Evolutionary conservation across 2,888 invertebrate species (phyloP), one percentile per base, ranked within the genome.

Genomic region (Erebia ligea): DNA sequence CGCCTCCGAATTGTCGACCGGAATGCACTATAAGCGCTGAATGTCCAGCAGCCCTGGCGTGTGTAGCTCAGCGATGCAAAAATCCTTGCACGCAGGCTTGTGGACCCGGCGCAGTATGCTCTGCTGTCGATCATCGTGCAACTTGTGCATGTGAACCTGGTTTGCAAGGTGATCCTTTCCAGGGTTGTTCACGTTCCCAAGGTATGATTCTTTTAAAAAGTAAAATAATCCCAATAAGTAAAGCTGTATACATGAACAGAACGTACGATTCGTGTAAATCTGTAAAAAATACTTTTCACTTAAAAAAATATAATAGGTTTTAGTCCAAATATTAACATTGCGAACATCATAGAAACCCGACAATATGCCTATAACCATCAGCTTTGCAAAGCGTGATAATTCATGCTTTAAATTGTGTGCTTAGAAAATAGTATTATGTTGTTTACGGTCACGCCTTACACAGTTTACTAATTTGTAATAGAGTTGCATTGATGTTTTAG

Each of bases 21-120:
- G 95, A 96, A 81, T 96, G 96, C 81, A 94, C 94, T 1, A 95
- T 96, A 63, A 95, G 95, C 81, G 93, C 95, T 0, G 96, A 96
- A 78, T 97, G 97, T 80, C 88, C 95, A 9, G 94, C 95, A 0
- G 93, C 94, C 65, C 88, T 94, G 72, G 95, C 96, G 9, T 96
- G 96, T 80, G 93, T 96, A 5, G 90, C 89, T 50, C 94, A 95
- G 80, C 94, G 92, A 78, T 96, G 96, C 83, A 91, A 92, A 75
- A 94, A 96, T 79, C 96, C 96, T 0, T 96, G 96, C 78, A 92
- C 94, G 57, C 95, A 95, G 75, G 95, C 95, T 2, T 96, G 96
- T 81, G 95, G 96, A 62, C 80, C 90, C 69, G 86, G 88, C 70
- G 94, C 96, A 62, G 80, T 94, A 69, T 94, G 95, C 84, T 89